phyloP scores from a whole-genome alignment of 1,140 invertebrate genomes.

The Ridgeia piscesae region DNA sequence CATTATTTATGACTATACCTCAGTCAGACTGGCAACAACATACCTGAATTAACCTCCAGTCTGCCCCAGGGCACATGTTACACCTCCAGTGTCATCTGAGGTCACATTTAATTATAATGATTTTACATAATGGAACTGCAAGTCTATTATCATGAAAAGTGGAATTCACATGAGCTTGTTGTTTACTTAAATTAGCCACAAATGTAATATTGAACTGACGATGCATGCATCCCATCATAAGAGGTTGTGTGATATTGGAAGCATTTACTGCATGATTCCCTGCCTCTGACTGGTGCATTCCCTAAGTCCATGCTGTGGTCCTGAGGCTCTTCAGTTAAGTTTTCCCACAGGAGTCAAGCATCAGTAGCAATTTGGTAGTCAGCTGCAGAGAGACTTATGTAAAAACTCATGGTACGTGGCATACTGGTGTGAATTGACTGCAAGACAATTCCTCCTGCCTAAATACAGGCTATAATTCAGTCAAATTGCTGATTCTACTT shows the following conservation, averaged over 20 bases:
- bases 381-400: not conserved
- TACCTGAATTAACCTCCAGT: not conserved
- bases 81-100: not conserved
- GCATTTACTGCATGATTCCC: not conserved
- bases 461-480: not conserved
- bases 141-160: not conserved
- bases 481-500: not conserved
- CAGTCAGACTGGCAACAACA: not conserved
- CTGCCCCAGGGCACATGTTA: not conserved
- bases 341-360: not conserved
- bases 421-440: not conserved
- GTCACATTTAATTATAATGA: not conserved
- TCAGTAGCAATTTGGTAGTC: not conserved
- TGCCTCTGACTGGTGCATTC: not conserved
- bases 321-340: not conserved
- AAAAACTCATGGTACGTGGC: not conserved
- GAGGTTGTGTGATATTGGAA: not conserved
- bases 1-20: constrained; percentile 2
- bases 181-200: not conserved
- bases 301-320: too few species aligned
- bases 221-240: not conserved
- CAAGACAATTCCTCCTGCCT: not conserved
- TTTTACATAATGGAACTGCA: not conserved
- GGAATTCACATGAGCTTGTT: not conserved
- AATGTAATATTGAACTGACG: not conserved